phyloP scores from a whole-genome alignment of 2,888 invertebrate species.

The Keiferia lycopersicella region DNA sequence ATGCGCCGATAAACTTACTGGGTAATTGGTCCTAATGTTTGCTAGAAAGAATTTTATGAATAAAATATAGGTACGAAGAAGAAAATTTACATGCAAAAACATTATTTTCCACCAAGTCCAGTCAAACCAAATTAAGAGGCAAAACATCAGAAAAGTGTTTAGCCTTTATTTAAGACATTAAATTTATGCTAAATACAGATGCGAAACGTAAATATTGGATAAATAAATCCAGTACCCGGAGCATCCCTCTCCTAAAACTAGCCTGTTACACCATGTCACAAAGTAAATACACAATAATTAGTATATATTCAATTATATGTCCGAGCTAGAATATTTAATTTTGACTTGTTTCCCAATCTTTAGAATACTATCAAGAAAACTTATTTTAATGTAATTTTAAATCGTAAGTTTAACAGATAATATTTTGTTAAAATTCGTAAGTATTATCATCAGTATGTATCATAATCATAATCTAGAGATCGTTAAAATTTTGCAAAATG shows the following conservation, averaged over 20 bases:
- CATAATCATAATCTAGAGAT: background rate
- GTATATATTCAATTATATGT: background rate
- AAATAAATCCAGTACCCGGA: background rate
- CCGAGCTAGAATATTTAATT: too few species aligned
- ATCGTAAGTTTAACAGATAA: too few species aligned
- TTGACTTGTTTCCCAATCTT: too few species aligned
- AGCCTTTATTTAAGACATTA: too few species aligned
- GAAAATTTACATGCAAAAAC: background rate
- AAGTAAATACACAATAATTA: background rate
- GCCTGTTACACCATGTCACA: background rate
- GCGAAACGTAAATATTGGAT: too few species aligned
- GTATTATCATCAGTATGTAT: background rate
- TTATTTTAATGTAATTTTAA: too few species aligned
- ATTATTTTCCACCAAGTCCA: too few species aligned
- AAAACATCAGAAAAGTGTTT: too few species aligned
- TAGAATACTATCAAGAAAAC: too few species aligned
- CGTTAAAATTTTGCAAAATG: slow-evolving; percentile 41
- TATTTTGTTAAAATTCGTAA: too few species aligned
- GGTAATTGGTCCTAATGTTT: slow-evolving; percentile 11
- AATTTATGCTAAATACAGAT: too few species aligned
- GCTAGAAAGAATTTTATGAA: background rate
- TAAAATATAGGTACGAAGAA: background rate
- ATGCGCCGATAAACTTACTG: background rate
- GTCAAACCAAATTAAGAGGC: too few species aligned
- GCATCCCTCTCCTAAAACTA: background rate